phyloP scores from a whole-genome alignment of 2,888 invertebrate genomes.

The Malacosoma neustria region DNA sequence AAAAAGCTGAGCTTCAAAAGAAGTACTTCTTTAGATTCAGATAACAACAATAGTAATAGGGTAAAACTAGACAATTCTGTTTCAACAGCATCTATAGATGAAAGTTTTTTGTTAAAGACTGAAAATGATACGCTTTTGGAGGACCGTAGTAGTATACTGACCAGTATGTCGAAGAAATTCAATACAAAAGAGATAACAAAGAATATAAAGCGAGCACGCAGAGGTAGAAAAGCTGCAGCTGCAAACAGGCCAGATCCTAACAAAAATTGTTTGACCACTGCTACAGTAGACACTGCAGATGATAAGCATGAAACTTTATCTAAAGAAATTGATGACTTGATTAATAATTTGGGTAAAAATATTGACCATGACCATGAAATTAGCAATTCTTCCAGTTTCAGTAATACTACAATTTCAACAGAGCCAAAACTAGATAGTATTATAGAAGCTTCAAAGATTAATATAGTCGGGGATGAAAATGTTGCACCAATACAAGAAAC shows the following conservation, averaged over 20 bases:
- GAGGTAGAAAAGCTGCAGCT: constrained; percentile 56
- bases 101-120: constrained; percentile 76
- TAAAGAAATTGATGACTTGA: constrained; percentile 65
- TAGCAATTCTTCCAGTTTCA: constrained; percentile 7
- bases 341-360: constrained; percentile 58
- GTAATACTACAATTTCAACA: constrained; percentile 12
- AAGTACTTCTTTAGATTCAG: constrained; percentile 70
- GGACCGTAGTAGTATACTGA: constrained; percentile 68
- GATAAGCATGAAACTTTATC: constrained; percentile 56
- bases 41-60: constrained; percentile 74
- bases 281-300: constrained; percentile 35
- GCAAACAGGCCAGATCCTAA: constrained; percentile 21
- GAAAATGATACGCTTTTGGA: constrained; percentile 71
- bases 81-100: constrained; percentile 66
- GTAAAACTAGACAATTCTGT: constrained; percentile 61
- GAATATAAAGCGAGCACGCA: constrained; percentile 62
- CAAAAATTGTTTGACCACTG: constrained; percentile 19
- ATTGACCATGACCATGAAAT: constrained; percentile 49
- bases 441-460: constrained; percentile 5
- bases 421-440: constrained; percentile 5
- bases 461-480: constrained; percentile 43
- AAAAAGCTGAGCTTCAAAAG: constrained; percentile 67
- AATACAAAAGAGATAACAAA: constrained; percentile 65
- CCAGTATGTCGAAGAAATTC: constrained; percentile 71
- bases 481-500: constrained; percentile 36